Conservation (phyloP, 2,888 invertebrate species). For the Cheilosia pagana region DNA sequence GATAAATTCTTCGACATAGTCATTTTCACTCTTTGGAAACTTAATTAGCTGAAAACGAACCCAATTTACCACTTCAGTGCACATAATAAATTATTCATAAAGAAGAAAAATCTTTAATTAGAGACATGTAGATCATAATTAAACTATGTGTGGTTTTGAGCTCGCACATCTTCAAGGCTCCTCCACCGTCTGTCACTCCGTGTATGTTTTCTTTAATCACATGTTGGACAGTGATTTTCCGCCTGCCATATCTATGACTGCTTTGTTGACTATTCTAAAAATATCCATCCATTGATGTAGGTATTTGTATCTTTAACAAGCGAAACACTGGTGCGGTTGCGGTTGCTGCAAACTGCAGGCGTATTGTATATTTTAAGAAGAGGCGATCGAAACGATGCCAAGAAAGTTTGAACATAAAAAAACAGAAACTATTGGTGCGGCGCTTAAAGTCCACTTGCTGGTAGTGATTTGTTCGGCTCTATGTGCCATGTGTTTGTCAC, state of each 20-base stretch:
- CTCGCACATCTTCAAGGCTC: not conserved
- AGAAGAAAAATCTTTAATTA: constrained; percentile 27
- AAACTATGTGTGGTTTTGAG: constrained; percentile 13
- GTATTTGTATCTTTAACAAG: not conserved
- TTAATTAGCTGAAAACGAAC: constrained; percentile 19
- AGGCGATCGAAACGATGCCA: constrained; percentile 22
- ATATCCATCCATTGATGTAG: constrained; percentile 16
- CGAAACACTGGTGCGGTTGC: not conserved
- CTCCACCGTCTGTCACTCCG: not conserved
- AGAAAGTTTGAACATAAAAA: constrained; percentile 24
- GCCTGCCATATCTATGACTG: not conserved
- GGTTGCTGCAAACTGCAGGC: constrained; percentile 29
- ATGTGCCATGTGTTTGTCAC: constrained; percentile 52
- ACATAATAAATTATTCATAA: constrained; percentile 13
- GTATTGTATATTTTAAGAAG: constrained; percentile 9
- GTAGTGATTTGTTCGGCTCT: constrained; percentile 9
- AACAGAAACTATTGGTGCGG: not conserved
- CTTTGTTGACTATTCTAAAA: constrained; percentile 20
- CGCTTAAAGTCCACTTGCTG: not conserved
- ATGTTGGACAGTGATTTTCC: not conserved
- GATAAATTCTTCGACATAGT: not conserved
- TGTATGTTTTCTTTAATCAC: constrained; percentile 1
- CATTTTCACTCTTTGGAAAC: constrained; percentile 5
- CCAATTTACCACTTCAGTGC: constrained; percentile 21
- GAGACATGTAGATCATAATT: constrained; percentile 8